phyloP scores from a whole-genome alignment of 2,888 invertebrate species.

The Chouioia cunea region DNA sequence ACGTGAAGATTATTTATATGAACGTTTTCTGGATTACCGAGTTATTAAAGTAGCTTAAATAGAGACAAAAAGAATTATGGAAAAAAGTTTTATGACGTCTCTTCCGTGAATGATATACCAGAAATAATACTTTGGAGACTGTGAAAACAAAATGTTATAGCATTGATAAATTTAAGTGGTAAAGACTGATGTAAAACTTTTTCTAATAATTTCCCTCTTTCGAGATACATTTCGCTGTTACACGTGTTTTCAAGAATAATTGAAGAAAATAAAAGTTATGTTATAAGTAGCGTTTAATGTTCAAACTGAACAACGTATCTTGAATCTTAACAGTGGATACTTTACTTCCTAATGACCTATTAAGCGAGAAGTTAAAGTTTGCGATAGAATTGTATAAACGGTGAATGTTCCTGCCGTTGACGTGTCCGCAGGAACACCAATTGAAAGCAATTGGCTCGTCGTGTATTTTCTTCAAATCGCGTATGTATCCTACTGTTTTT shows the following conservation, averaged over 20 bases:
- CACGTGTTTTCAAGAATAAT: no score
- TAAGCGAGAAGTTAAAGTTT: conserved; percentile 3
- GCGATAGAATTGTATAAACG: conserved; percentile 21
- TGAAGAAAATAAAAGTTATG: no score
- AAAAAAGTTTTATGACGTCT: conserved; percentile 1
- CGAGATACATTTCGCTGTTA: no score
- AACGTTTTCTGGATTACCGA: conserved; percentile 27
- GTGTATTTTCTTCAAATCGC: conserved; percentile 26
- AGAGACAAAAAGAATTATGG: conserved; percentile 17
- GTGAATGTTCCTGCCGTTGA: conserved; percentile 43
- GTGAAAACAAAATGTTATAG: conserved; percentile 2
- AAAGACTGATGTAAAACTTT: conserved; percentile 5
- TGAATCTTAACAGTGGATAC: conserved; percentile 12
- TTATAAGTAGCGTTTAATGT: no score
- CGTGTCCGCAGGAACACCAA: conserved; percentile 41
- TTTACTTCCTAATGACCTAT: conserved; percentile 20
- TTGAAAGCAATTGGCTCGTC: conserved; percentile 31
- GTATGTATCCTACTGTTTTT: conserved; percentile 16
- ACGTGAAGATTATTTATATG: conserved; percentile 24
- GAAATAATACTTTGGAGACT: background rate
- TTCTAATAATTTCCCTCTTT: conserved; percentile 20
- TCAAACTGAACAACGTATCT: no score
- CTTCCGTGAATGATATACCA: conserved; percentile 2
- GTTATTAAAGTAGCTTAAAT: conserved; percentile 10
- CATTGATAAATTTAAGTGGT: conserved; percentile 1